phyloP scores from a whole-genome alignment of 1,140 invertebrate species.

The Pemphigus obesinymphae region DNA sequence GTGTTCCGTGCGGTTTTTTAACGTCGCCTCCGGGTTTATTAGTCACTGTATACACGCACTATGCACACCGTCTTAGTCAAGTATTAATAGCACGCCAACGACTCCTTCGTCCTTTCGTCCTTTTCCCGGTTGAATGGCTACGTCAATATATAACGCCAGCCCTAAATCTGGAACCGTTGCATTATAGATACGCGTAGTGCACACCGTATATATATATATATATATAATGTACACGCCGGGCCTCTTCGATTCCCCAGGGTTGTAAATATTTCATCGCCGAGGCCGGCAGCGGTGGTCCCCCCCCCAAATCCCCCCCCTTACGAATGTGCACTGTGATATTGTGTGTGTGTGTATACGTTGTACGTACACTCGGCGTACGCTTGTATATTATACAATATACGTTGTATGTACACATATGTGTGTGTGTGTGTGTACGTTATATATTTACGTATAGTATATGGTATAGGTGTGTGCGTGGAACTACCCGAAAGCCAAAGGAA shows the following conservation, averaged over 20 bases:
- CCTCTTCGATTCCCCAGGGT: slow-evolving; percentile 10
- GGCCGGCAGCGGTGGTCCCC: background rate
- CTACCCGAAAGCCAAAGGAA: slow-evolving; percentile 10
- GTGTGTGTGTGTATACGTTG: background rate
- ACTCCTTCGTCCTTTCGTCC: background rate
- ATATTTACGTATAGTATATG: background rate
- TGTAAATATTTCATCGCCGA: slow-evolving; percentile 37
- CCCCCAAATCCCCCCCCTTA: no score
- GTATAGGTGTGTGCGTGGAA: background rate
- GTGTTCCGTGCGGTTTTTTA: background rate
- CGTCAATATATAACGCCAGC: slow-evolving; percentile 15
- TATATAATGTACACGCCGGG: background rate
- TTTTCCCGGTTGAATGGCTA: slow-evolving; percentile 6
- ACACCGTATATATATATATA: background rate
- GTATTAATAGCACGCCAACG: slow-evolving; percentile 12
- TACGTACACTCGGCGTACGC: background rate
- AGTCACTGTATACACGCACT: background rate
- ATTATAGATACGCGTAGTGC: slow-evolving; percentile 24
- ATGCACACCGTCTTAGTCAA: slow-evolving; percentile 19
- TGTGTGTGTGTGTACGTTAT: background rate
- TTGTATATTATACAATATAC: background rate
- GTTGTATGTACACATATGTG: background rate
- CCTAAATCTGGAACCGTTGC: slow-evolving; percentile 33
- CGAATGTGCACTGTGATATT: no score
- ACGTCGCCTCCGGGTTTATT: background rate